Evolutionary conservation across 2,797 vertebrate species (phyloP), one percentile per base, ranked within the genome.

Genomic region (Etheostoma perlongum): DNA sequence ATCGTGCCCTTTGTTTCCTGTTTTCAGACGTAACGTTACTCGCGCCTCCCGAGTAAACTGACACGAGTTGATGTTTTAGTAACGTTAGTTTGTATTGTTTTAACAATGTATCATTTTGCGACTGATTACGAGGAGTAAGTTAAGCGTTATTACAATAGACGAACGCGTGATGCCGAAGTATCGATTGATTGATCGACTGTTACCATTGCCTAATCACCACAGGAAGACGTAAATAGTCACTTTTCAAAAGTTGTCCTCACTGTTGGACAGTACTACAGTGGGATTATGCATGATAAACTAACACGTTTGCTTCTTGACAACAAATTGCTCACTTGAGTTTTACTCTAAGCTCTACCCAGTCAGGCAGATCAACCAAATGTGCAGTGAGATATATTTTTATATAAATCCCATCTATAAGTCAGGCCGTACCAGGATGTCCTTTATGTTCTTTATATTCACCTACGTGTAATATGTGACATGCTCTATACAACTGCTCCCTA

Each of bases 1-100:
- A 89, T 94, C 89, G 88, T 94, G 92, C 88, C 95, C 92, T 96
- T 95, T 95, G 95, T 96, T 96, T 96, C 94, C 95, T 95, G 94
- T 95, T 95, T 94, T 93, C 89, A 92, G 92, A 91, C 90, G 88
- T 85, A 84, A 40, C 36, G 36, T 12, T 44, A 44, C 42, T 94
- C 94, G 94, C 94, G 92, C 90, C 90, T 92, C 82, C 65, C 72
- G 74, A 88, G 86, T 91, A 84, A 59, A 85, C 83, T 81, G 79
- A 79, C 71, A 83, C 67, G 76, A 86, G 79, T 79, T 72, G 46
- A 33, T 70, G 47, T 61, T 65, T 12, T 71, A 86, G 79, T 88
- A 40, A 40, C 10, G 13, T 44, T 13, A 79, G 67, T 85, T 81
- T 63, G 11, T 6, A 23, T 33, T 21, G 48, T 54, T 68, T 47